Conservation (phyloP, 2,113 vertebrate species). For the Nicator chloris region DNA sequence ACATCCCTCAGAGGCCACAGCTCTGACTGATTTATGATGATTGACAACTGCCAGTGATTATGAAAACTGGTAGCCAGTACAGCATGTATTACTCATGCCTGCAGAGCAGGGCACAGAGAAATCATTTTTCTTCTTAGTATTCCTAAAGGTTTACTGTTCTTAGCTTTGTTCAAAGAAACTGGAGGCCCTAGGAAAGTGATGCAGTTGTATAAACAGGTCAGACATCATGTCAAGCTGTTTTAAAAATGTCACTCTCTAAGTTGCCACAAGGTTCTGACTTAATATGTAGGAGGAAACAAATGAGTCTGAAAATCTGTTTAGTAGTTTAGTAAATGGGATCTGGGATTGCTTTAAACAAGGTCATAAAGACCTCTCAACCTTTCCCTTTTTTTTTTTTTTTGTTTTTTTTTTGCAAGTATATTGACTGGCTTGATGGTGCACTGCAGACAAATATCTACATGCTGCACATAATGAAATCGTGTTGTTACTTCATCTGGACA, state of each 20-base stretch:
- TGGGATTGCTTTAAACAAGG: slow-evolving; percentile 65
- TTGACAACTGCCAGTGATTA: background rate
- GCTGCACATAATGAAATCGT: slow-evolving; percentile 67
- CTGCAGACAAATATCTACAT: slow-evolving; percentile 64
- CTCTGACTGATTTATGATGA: background rate
- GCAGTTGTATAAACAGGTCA: background rate
- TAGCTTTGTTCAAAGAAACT: slow-evolving; percentile 9
- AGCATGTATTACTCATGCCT: background rate
- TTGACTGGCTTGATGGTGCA: slow-evolving; percentile 12
- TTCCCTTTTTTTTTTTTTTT: background rate
- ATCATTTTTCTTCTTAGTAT: slow-evolving; percentile 16
- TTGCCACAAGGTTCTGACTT: slow-evolving; percentile 6
- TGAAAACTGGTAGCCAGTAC: background rate
- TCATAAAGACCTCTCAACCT: slow-evolving; percentile 63
- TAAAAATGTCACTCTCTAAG: background rate
- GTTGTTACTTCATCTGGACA: slow-evolving; percentile 52
- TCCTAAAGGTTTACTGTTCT: background rate
- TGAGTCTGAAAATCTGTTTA: slow-evolving; percentile 53
- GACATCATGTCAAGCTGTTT: background rate
- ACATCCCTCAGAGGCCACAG: background rate
- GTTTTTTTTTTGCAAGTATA: background rate
- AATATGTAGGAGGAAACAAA: slow-evolving; percentile 51
- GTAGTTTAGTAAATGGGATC: slow-evolving; percentile 64
- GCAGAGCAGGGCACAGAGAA: background rate
- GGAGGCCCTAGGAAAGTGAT: background rate